These are phyloP conservation scores for Dendroctonus ponderosae DNA, from an alignment of 1,140 invertebrate species.

Conservation along the genomic window DNA sequence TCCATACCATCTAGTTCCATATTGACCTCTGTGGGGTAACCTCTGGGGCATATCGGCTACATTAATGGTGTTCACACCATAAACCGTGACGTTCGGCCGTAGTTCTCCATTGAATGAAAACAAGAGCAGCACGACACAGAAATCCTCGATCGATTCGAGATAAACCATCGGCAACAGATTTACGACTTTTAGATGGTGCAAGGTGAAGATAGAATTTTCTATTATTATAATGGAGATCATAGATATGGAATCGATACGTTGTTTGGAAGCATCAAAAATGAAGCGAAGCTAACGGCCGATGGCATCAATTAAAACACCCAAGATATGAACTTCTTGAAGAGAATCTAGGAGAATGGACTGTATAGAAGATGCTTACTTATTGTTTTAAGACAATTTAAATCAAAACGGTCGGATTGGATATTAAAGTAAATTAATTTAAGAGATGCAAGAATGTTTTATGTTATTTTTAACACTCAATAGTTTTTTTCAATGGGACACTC, in stretches of 20 bases:
- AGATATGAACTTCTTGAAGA: not conserved
- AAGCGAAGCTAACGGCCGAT: not conserved
- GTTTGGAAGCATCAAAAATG: too few species aligned
- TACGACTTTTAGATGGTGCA: slow-evolving; percentile 11
- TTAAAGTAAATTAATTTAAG: slow-evolving; percentile 13
- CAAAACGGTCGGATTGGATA: slow-evolving; percentile 3
- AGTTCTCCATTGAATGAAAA: not conserved
- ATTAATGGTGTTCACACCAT: too few species aligned
- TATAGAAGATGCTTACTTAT: not conserved
- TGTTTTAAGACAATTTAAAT: not conserved
- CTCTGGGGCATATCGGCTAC: too few species aligned
- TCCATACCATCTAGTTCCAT: too few species aligned
- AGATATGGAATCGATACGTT: slow-evolving; percentile 1
- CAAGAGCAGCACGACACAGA: slow-evolving; percentile 9
- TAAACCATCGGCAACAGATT: slow-evolving; percentile 13
- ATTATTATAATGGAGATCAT: slow-evolving; percentile 19
- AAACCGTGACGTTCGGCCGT: too few species aligned
- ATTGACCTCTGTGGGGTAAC: too few species aligned
- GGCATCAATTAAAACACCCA: not conserved
- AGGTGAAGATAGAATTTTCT: slow-evolving; percentile 20
- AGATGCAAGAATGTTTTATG: not conserved
- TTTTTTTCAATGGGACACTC: too few species aligned
- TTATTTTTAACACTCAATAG: not conserved
- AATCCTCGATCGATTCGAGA: slow-evolving; percentile 10
- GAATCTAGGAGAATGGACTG: not conserved